phyloP scores from a whole-genome alignment of 2,888 invertebrate genomes.

The Dryobota labecula region DNA sequence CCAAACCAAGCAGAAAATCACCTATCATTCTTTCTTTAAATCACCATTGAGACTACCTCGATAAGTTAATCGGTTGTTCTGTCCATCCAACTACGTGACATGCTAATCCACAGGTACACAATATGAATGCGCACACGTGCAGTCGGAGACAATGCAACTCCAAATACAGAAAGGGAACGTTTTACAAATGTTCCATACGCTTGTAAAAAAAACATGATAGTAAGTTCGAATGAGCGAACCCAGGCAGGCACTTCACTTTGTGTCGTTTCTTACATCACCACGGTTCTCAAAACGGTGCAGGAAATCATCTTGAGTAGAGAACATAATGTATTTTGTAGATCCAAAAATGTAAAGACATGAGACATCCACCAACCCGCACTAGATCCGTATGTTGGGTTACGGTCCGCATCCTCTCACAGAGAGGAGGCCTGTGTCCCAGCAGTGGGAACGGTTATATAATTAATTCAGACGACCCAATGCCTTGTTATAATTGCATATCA shows the following conservation, averaged over 20 bases:
- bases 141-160: constrained; percentile 11
- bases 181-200: neutral
- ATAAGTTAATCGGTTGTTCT: neutral
- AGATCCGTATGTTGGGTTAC: neutral
- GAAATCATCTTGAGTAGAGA: neutral
- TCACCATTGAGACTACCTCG: neutral
- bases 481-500: constrained; percentile 12
- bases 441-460: neutral
- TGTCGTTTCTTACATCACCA: neutral
- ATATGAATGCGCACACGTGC: constrained; percentile 12
- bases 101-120: neutral
- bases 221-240: neutral
- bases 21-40: neutral
- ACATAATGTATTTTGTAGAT: neutral
- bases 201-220: neutral
- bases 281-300: neutral
- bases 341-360: neutral
- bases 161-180: constrained; percentile 7
- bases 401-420: too few species aligned
- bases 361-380: too few species aligned
- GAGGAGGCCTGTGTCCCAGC: neutral
- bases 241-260: neutral
- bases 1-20: too few species aligned
- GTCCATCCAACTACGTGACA: constrained; percentile 6
- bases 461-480: neutral